Evolutionary conservation across 2,888 invertebrate genomes (phyloP), one percentile per base, ranked within the genome.

Genomic region (Nyleta sp.): DNA sequence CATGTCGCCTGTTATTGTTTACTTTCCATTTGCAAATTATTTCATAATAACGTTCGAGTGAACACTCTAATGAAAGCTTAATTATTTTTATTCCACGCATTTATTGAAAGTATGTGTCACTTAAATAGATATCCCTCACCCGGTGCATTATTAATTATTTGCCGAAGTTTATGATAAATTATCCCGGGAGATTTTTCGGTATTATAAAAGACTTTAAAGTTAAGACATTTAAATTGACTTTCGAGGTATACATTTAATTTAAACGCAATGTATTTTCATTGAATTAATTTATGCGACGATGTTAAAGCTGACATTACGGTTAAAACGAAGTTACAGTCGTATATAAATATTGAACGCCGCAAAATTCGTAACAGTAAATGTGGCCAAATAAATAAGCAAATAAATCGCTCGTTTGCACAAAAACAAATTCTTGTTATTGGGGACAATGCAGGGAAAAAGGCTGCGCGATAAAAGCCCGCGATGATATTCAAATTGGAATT

Each of bases 401-500:
- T 64, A 65, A 57, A 72, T 62, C 33, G 48, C 64, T 31, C 33
- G 38, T 64, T 33, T 24, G 52, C 44, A 42, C 24, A 72, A 48
- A 73, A 31, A 35, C 38, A n/a, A 38, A 67, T 59, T 65, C 38
- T 31, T 24, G 64, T 46, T 53, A 53, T 73, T 65, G 46, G 18
- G 33, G 33, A 31, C 5, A 59, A 67, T 53, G 60, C 28, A 5
- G 46, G 4, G 60, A 10, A 33, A 60, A 57, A 57, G 38, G 42
- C 28, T 22, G 13, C 3, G 2, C 64, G 77, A 80, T 78, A 76
- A 76, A 74, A 81, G 76, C 75, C 38, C 48, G 28, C 46, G 48
- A 53, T 74, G 73, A 65, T 79, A 77, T 71, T 64, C 46, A 46
- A 42, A 60, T 65, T 68, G 68, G 67, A 78, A 83, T 83, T 81